Evolutionary conservation across 2,113 vertebrate species (phyloP).

Genomic region (Cacatua alba): DNA sequence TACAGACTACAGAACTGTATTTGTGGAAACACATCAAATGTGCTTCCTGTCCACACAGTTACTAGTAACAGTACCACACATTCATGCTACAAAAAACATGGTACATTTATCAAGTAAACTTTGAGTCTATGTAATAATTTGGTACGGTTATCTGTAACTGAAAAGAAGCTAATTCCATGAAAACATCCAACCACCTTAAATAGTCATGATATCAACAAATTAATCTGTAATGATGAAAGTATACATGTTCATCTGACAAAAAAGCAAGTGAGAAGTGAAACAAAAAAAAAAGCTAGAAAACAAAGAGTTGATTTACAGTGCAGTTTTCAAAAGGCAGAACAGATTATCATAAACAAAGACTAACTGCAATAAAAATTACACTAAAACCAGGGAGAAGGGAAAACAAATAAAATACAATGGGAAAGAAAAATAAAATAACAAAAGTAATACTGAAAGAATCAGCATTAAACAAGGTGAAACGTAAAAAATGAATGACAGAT

Average conservation of each 20-base stretch:
- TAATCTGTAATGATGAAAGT: neutral
- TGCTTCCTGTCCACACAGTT: neutral
- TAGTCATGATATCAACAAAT: neutral
- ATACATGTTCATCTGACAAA: neutral
- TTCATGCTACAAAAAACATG: neutral
- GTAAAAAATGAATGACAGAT: neutral
- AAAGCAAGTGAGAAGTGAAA: neutral
- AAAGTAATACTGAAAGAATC: neutral
- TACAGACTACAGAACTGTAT: neutral
- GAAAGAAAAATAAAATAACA: neutral
- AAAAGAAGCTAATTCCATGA: neutral
- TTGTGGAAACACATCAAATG: neutral
- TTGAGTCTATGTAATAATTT: neutral
- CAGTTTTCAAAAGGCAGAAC: neutral
- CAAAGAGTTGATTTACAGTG: neutral
- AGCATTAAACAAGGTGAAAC: neutral
- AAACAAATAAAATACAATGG: neutral
- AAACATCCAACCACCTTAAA: neutral
- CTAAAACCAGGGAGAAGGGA: neutral
- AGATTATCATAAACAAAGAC: constrained; percentile 14
- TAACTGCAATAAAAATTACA: neutral
- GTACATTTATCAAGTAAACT: neutral
- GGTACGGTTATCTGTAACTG: neutral
- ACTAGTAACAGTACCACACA: neutral
- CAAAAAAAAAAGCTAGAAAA: neutral